Evolutionary conservation across 2,888 invertebrate species (phyloP).

Genomic region (Pammene aurita): DNA sequence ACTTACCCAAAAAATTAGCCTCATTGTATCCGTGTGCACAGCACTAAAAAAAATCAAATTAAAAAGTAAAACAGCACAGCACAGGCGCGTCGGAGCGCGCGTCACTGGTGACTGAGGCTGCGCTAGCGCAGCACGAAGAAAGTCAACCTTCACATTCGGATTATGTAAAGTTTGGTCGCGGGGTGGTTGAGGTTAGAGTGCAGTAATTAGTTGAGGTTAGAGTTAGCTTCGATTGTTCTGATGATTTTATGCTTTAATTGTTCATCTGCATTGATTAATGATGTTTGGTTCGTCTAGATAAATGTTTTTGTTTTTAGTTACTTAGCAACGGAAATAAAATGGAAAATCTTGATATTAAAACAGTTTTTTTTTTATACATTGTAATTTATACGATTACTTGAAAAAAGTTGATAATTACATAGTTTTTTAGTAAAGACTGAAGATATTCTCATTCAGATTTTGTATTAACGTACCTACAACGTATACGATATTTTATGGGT

Average conservation of each 20-base stretch:
- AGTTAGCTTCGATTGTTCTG: constrained; percentile 8
- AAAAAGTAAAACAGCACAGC: constrained; percentile 64
- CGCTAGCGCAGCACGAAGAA: constrained; percentile 70
- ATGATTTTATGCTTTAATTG: not conserved
- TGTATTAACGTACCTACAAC: no score
- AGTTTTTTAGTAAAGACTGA: no score
- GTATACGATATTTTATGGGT: no score
- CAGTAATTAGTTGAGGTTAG: not conserved
- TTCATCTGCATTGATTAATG: not conserved
- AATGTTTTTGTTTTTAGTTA: no score
- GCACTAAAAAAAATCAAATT: constrained; percentile 65
- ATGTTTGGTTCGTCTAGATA: not conserved
- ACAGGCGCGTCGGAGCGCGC: constrained; percentile 77
- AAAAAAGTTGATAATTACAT: no score
- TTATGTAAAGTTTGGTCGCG: constrained; percentile 62
- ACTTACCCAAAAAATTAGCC: constrained; percentile 78
- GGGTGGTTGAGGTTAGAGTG: constrained; percentile 25
- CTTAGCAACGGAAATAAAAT: no score
- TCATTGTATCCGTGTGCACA: constrained; percentile 78
- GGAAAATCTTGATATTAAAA: no score
- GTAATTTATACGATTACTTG: no score
- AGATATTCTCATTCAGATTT: no score
- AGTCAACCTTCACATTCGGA: constrained; percentile 75
- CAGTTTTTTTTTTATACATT: no score
- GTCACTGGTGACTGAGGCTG: constrained; percentile 62